Percentiles rank a stretch among this genome's conserved stretches.
These are phyloP conservation scores for Strix occidentalis DNA, from an alignment of 2,797 vertebrate species.

Conservation along the genomic window DNA sequence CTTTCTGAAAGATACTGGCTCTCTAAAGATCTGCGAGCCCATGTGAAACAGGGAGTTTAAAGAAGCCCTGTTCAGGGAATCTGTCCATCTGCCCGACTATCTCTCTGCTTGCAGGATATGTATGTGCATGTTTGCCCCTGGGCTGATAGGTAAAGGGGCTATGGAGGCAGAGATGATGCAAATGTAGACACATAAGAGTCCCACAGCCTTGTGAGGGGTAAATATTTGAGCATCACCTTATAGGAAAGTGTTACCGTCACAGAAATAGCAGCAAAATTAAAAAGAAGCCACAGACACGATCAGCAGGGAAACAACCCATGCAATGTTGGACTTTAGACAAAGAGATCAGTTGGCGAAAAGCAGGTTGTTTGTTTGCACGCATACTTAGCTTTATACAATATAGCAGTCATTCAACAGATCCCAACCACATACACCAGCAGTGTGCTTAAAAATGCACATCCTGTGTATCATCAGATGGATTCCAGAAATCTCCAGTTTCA, in stretches of 20 bases:
- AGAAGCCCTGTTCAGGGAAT: slow-evolving; percentile 27
- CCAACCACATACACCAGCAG: accelerated
- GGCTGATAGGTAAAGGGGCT: neutral
- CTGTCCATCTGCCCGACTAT: neutral
- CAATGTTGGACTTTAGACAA: neutral
- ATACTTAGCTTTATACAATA: neutral
- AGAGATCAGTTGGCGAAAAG: neutral
- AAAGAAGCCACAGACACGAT: accelerated
- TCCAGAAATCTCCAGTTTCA: neutral
- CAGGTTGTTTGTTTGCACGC: neutral
- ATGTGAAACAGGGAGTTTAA: slow-evolving; percentile 18
- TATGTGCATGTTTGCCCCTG: neutral
- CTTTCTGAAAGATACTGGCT: slow-evolving; percentile 65
- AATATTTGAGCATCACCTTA: neutral
- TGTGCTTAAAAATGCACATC: neutral
- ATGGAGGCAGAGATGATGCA: neutral
- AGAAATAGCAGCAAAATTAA: neutral
- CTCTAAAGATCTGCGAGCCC: slow-evolving; percentile 52
- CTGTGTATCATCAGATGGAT: neutral
- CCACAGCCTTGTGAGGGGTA: neutral
- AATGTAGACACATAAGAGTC: neutral
- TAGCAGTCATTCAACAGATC: neutral
- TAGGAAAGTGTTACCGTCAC: neutral
- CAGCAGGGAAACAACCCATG: neutral
- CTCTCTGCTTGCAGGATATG: neutral